phyloP scores from a whole-genome alignment of 2,888 invertebrate species.

The Ptilodon capucinus region DNA sequence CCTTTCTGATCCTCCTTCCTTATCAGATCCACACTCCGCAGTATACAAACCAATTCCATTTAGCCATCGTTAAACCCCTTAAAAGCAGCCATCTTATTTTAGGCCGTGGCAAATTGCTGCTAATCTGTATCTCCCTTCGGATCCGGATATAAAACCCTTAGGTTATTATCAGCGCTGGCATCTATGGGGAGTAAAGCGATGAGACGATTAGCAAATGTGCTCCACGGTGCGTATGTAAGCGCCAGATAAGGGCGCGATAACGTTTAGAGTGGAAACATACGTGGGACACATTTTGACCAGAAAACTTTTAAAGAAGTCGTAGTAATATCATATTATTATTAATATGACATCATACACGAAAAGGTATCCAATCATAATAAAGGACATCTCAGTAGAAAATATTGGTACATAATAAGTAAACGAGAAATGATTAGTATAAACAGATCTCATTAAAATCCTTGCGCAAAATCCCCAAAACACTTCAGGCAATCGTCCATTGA shows the following conservation, averaged over 20 bases:
- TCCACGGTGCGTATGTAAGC: conserved; percentile 62
- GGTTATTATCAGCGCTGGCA: conserved; percentile 60
- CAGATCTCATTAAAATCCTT: too few species aligned
- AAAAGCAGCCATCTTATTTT: conserved; percentile 55
- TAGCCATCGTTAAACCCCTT: conserved; percentile 31
- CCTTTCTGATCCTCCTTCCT: neutral
- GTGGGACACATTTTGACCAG: neutral
- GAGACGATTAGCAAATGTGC: conserved; percentile 69
- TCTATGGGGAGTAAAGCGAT: conserved; percentile 64
- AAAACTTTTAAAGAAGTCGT: neutral
- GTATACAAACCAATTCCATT: conserved; percentile 32
- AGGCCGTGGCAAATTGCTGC: conserved; percentile 66
- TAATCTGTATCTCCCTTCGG: conserved; percentile 63
- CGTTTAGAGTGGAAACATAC: conserved; percentile 32
- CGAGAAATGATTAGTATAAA: too few species aligned
- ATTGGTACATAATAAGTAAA: too few species aligned
- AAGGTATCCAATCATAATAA: too few species aligned
- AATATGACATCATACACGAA: too few species aligned
- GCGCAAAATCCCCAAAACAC: too few species aligned
- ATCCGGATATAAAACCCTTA: conserved; percentile 66
- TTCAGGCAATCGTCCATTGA: too few species aligned
- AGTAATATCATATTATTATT: too few species aligned
- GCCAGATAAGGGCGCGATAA: conserved; percentile 60
- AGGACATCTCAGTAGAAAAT: too few species aligned
- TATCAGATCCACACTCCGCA: neutral